These are phyloP conservation scores for Benthosema pterotum DNA, from an alignment of 2,797 vertebrate species.

Conservation along the genomic window DNA sequence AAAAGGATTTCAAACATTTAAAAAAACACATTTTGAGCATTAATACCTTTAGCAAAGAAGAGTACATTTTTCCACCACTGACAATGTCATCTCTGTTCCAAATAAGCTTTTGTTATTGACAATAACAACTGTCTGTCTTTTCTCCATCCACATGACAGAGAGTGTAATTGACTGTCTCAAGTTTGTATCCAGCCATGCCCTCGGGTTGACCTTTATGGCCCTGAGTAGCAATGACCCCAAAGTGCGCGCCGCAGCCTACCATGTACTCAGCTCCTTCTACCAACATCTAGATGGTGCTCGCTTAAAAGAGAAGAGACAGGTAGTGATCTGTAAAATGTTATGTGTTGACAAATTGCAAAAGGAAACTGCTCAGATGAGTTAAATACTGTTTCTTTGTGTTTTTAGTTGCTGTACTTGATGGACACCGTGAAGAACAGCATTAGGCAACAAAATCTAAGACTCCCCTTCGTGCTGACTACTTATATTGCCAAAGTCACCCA, in stretches of 20 bases:
- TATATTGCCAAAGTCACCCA: constrained; percentile 87
- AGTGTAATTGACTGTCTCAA: constrained; percentile 89
- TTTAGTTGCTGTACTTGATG: constrained; percentile 91
- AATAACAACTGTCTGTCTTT: neutral
- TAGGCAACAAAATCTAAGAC: constrained; percentile 81
- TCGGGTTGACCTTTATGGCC: constrained; percentile 85
- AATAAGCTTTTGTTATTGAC: neutral
- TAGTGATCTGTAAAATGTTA: constrained; percentile 36
- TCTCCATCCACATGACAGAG: constrained; percentile 72
- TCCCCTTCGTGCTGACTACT: constrained; percentile 85
- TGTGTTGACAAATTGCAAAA: neutral
- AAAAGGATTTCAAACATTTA: too few species aligned
- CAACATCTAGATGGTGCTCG: constrained; percentile 88
- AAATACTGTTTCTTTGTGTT: constrained; percentile 10
- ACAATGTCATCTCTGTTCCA: neutral
- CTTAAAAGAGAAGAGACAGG: constrained; percentile 89
- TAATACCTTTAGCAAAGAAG: too few species aligned
- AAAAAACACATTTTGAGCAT: too few species aligned
- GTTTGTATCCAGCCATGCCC: constrained; percentile 89
- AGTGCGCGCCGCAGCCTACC: constrained; percentile 86
- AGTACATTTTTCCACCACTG: too few species aligned
- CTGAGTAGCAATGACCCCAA: constrained; percentile 92
- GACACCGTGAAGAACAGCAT: constrained; percentile 90
- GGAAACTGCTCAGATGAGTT: neutral
- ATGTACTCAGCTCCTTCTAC: constrained; percentile 86